Conservation (phyloP, 2,113 vertebrate species). For the Connochaetes taurinus region DNA sequence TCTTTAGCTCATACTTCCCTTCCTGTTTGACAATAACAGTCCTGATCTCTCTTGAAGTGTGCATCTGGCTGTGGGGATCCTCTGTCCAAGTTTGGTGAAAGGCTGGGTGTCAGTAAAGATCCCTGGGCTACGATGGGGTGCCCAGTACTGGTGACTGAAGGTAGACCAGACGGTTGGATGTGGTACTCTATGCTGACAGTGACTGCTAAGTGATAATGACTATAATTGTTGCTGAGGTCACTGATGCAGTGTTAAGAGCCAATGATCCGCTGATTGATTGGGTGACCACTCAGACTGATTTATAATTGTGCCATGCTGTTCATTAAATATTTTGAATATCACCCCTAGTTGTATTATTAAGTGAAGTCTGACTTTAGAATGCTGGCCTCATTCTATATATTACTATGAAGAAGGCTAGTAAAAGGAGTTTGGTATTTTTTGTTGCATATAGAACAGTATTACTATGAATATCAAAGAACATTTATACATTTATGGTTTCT, state of each 20-base stretch:
- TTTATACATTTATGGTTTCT: background rate
- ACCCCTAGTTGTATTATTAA: background rate
- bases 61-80: background rate
- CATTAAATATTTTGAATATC: background rate
- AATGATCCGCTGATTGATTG: background rate
- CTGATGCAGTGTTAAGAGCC: background rate
- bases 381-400: background rate
- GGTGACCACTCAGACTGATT: background rate
- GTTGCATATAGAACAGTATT: background rate
- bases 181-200: background rate
- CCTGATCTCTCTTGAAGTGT: background rate
- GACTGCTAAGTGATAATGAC: too few relatives aligned
- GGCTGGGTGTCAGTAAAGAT: background rate
- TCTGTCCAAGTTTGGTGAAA: background rate
- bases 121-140: background rate
- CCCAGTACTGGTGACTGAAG: background rate
- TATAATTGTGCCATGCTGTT: background rate
- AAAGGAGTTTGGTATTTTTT: background rate
- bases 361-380: constrained; percentile 19
- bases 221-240: background rate
- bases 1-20: background rate
- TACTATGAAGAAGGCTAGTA: background rate
- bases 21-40: background rate
- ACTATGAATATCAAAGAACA: background rate
- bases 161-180: background rate